A percentile compares a stretch with the other conserved stretches of the same genome.
Evolutionary conservation across 1,140 invertebrate species (phyloP).

Genomic region (Drosophila littoralis): DNA sequence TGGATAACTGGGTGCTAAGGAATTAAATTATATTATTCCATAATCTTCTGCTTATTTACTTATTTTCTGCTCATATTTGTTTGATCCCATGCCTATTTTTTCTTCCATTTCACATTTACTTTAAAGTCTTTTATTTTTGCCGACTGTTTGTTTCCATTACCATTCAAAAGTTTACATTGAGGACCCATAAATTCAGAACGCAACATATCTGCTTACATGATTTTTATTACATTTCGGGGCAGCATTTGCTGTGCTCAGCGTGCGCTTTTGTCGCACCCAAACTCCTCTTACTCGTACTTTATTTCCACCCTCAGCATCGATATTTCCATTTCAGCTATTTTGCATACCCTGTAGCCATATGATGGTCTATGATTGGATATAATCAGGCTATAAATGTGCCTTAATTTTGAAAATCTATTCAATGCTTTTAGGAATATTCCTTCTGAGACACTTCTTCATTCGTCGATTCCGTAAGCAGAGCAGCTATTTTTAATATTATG

Average conservation of each 20-base stretch:
- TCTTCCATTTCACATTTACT: background rate
- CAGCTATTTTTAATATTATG: background rate
- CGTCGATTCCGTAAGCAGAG: no score
- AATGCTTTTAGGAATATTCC: no score
- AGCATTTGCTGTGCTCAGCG: slow-evolving; percentile 37
- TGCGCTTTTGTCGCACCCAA: slow-evolving; percentile 16
- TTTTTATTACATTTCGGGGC: slow-evolving; percentile 37
- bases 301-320: slow-evolving; percentile 28
- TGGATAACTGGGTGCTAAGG: background rate
- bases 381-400: no score
- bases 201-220: slow-evolving; percentile 41
- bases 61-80: no score
- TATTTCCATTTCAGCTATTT: slow-evolving; percentile 35
- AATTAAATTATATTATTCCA: background rate
- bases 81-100: no score
- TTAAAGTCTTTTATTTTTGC: slow-evolving; percentile 8
- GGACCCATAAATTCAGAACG: slow-evolving; percentile 32
- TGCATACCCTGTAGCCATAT: slow-evolving; percentile 17
- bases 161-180: slow-evolving; percentile 30
- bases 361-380: no score
- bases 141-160: slow-evolving; percentile 3
- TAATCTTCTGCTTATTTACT: background rate
- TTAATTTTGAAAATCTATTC: no score
- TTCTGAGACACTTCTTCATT: no score
- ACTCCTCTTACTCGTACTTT: slow-evolving; percentile 4